Evolutionary conservation across 2,113 vertebrate genomes (phyloP).

Genomic region (Ptyas mucosa): DNA sequence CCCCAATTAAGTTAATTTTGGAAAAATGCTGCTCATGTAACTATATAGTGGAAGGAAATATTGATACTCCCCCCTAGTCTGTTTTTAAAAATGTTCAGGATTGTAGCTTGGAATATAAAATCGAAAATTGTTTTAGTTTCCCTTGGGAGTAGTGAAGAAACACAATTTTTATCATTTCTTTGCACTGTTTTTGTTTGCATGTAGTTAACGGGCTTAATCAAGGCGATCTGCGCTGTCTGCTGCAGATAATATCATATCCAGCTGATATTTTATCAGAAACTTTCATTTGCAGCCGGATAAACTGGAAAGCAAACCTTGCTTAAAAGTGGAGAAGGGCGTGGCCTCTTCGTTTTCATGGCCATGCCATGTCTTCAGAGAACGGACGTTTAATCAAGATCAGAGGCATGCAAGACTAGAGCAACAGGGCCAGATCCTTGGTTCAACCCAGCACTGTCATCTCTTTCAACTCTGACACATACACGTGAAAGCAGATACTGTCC

Average conservation of each 20-base stretch:
- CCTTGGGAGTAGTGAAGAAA: neutral
- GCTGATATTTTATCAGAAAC: conserved; percentile 2
- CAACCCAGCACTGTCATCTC: neutral
- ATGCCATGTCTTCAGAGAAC: neutral
- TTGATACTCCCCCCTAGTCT: neutral
- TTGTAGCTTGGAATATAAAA: neutral
- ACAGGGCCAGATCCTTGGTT: neutral
- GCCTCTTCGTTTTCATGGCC: neutral
- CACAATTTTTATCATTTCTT: neutral
- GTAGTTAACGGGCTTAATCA: neutral
- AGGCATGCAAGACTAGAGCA: neutral
- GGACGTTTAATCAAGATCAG: neutral
- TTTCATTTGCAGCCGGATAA: conserved; percentile 6
- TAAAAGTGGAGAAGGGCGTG: too few species aligned
- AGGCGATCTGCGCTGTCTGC: neutral
- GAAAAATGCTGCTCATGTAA: neutral
- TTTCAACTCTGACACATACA: neutral
- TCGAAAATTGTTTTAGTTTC: neutral
- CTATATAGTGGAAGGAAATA: neutral
- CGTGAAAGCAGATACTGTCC: neutral
- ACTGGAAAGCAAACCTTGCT: conserved; percentile 11
- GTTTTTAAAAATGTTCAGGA: neutral
- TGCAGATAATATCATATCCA: neutral
- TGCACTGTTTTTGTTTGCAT: neutral
- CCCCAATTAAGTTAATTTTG: neutral